A percentile compares a stretch with the other conserved stretches of the same genome.
These are phyloP conservation scores for Platichthys flesus DNA, from an alignment of 2,113 vertebrate species.

Conservation along the genomic window DNA sequence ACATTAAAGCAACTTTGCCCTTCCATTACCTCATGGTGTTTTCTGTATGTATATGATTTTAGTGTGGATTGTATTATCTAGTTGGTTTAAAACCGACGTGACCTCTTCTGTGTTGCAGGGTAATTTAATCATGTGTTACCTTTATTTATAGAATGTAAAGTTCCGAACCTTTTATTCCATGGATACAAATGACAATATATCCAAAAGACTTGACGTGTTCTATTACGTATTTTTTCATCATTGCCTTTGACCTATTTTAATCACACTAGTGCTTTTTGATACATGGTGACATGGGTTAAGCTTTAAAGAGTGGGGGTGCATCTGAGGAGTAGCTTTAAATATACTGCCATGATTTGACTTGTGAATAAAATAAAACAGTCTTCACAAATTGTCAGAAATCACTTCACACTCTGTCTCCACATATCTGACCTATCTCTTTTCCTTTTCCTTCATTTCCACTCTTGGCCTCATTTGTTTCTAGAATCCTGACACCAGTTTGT, in stretches of 20 bases:
- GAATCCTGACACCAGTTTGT: not conserved
- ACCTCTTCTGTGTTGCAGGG: not conserved
- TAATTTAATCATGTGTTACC: not conserved
- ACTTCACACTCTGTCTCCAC: not conserved
- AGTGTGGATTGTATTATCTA: not conserved
- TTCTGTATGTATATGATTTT: conserved; percentile 10
- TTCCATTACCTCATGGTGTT: conserved; percentile 3
- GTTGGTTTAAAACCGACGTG: not conserved
- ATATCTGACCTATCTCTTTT: not conserved
- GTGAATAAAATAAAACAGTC: not conserved
- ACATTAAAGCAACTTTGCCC: conserved; percentile 11
- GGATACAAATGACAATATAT: not conserved
- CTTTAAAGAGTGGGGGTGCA: not conserved
- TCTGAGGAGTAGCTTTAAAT: not conserved
- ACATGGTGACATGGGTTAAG: not conserved
- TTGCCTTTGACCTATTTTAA: too few species aligned
- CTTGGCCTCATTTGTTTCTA: not conserved
- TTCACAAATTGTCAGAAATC: not conserved
- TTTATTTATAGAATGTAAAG: not conserved
- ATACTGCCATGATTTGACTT: not conserved
- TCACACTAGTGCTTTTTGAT: not conserved
- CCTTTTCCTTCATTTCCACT: not conserved
- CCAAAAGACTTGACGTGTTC: not conserved
- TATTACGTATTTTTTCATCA: not conserved
- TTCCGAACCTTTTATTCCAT: too few species aligned